Evolutionary conservation across 2,888 invertebrate species (phyloP), one percentile per base, ranked within the genome.

Genomic region (Metallyticus violacea): DNA sequence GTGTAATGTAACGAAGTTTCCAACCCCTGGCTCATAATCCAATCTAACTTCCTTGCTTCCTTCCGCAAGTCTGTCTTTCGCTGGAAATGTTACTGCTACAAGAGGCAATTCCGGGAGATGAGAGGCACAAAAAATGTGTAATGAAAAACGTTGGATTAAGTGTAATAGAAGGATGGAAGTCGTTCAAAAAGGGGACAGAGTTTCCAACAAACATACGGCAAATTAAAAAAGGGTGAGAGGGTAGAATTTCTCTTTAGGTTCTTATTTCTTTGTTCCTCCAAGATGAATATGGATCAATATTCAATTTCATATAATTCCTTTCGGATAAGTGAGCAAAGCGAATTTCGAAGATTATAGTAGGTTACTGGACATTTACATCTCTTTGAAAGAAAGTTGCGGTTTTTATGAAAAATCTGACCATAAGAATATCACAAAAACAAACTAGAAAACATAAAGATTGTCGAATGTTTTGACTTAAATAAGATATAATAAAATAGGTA

Each of bases 1-100:
- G 83, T 83, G 83, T 77, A 77, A 83, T 83, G 77, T 83, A 83
- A 83, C 77, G 77, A 83, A 83, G 27, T 83, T 83, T 77, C 27
- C 77, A 27, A 77, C 83, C 83, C 83, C 76, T 62, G 40, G 40
- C 40, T 62, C 40, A 62, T 62, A 62, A 62, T 62, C 40, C 40
- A 62, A 62, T 62, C 40, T 62, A 62, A 62, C 40, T 62, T 62
- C 40, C 40, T 62, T n/a, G n/a, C n/a, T n/a, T 62, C 40, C 40
- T 62, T 62, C 40, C 40, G 40, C 40, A 2, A 15, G 40, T 62
- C 40, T 62, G 40, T 62, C 40, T 62, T 22, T 62, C 40, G 40
- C 15, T 62, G 40, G 40, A 62, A 62, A 9, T 62, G 40, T 62
- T 62, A 62, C 40, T 62, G 40, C 40, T 62, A 62, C 40, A 62